A percentile compares a stretch with the other conserved stretches of the same genome.
Evolutionary conservation across 2,888 invertebrate genomes (phyloP).

Genomic region (Rhaphigaster nebulosa): DNA sequence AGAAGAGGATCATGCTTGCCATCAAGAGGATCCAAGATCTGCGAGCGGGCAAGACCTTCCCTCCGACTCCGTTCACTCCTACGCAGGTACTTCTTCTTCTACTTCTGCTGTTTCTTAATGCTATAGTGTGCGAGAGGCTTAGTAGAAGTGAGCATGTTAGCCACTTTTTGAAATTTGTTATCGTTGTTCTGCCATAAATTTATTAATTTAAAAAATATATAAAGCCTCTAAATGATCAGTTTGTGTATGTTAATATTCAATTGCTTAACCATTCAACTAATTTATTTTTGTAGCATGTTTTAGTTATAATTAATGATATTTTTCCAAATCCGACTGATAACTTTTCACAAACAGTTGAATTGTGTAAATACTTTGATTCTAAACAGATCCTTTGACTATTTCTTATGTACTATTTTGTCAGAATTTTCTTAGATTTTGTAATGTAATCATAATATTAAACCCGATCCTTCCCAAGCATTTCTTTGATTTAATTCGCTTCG

Average conservation of each 20-base stretch:
- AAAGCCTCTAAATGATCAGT: background rate
- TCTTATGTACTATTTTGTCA: too few relatives aligned
- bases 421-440: too few relatives aligned
- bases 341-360: background rate
- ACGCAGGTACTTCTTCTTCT: conserved; percentile 68
- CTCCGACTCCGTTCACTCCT: conserved; percentile 66
- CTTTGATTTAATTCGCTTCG: background rate
- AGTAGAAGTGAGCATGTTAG: background rate
- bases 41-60: conserved; percentile 81
- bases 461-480: background rate
- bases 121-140: background rate
- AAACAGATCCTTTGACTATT: too few relatives aligned
- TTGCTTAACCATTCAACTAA: background rate
- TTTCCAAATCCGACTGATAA: background rate
- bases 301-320: background rate
- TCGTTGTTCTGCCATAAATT: background rate
- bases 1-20: conserved; percentile 97
- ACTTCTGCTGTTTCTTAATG: background rate
- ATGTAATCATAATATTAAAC: background rate
- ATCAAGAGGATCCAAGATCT: conserved; percentile 97
- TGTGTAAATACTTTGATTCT: background rate
- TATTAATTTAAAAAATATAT: background rate
- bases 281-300: background rate
- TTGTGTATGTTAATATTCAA: background rate
- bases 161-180: background rate